A percentile compares a stretch with the other conserved stretches of the same genome.
Conservation (phyloP, 2,113 vertebrate genomes). For the Porphyrio hochstetteri region DNA sequence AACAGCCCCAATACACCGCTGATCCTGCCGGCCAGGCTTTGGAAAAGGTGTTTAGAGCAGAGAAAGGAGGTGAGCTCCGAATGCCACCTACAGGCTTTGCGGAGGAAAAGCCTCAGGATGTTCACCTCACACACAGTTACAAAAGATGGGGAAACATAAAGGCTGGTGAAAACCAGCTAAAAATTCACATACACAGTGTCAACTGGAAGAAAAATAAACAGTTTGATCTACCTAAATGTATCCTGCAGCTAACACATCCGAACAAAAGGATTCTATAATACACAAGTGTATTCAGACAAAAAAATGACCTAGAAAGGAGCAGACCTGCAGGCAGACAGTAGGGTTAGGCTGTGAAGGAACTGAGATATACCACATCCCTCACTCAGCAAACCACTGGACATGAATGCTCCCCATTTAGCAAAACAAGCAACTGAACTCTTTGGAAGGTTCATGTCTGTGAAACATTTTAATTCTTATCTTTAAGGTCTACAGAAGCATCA, state of each 20-base stretch:
- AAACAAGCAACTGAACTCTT: neutral
- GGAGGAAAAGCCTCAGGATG: neutral
- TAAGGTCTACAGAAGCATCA: neutral
- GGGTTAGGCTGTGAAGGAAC: neutral
- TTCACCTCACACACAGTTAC: neutral
- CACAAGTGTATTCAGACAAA: neutral
- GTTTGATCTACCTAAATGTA: neutral
- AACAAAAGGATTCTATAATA: neutral
- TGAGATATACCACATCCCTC: neutral
- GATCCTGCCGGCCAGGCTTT: neutral
- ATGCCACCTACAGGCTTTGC: slow-evolving; percentile 35
- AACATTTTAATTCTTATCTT: neutral
- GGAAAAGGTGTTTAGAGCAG: neutral
- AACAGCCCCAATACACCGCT: neutral
- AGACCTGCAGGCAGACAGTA: neutral
- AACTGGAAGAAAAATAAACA: neutral
- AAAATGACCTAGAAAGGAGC: neutral
- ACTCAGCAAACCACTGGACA: neutral
- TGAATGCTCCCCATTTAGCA: rapidly evolving
- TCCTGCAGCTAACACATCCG: neutral
- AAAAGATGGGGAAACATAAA: neutral
- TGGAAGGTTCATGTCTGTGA: neutral
- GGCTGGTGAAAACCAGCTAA: neutral
- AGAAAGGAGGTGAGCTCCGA: neutral
- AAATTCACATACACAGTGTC: neutral